Evolutionary conservation across 2,113 vertebrate genomes (phyloP).

Genomic region (Riparia riparia): DNA sequence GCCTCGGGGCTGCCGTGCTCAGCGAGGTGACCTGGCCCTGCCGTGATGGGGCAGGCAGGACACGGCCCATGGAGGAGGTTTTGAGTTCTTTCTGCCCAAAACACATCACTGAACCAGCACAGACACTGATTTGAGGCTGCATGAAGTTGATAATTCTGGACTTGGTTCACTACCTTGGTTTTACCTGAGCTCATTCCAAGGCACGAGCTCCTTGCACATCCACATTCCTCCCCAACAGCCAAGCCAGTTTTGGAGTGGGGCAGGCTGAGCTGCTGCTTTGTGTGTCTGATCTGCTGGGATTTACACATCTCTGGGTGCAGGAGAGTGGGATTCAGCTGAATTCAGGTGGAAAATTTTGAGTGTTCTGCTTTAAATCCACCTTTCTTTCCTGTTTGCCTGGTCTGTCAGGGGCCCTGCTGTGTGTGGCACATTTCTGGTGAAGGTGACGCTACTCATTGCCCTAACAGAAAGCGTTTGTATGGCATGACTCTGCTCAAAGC

Average conservation of each 20-base stretch:
- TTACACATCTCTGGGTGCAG: neutral
- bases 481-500: neutral
- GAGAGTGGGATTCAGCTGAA: neutral
- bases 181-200: neutral
- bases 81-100: neutral
- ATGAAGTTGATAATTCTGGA: neutral
- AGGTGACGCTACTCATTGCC: neutral
- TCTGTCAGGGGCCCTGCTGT: neutral
- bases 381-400: neutral
- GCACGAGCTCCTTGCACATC: accelerated
- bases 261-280: neutral
- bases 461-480: neutral
- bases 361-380: neutral
- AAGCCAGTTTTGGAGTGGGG: neutral
- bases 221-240: neutral
- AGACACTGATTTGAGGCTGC: neutral
- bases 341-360: neutral
- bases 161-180: accelerated
- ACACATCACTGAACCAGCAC: accelerated
- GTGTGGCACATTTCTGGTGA: neutral
- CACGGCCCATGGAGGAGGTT: neutral
- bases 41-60: neutral
- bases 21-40: neutral
- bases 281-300: neutral
- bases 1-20: accelerated